phyloP scores from a whole-genome alignment of 1,140 invertebrate species.

The Atta texana region DNA sequence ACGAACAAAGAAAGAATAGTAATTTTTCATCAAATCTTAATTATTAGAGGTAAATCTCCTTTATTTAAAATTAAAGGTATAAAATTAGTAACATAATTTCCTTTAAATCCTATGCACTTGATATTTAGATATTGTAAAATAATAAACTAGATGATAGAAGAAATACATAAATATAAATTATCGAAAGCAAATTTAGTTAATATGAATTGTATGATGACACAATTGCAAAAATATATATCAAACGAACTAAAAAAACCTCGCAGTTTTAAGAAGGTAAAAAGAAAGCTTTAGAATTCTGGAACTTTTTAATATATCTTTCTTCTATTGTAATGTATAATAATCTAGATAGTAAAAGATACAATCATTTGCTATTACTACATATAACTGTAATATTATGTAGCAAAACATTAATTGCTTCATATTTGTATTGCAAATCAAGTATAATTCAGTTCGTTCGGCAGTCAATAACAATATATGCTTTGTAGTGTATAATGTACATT shows the following conservation, averaged over 20 bases:
- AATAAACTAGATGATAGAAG: not conserved
- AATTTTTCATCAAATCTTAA: not conserved
- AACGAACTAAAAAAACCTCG: no score
- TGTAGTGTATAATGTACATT: not conserved
- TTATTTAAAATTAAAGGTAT: conserved; percentile 5
- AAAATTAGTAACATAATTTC: not conserved
- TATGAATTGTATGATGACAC: not conserved
- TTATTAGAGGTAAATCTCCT: not conserved
- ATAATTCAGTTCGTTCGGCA: no score
- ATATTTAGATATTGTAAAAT: not conserved
- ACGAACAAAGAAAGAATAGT: not conserved
- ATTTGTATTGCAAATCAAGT: no score
- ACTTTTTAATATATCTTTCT: no score
- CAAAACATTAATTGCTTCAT: no score
- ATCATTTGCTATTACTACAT: no score
- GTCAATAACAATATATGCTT: not conserved
- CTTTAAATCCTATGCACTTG: conserved; percentile 2
- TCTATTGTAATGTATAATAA: no score
- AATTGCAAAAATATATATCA: no score
- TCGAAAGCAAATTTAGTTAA: not conserved
- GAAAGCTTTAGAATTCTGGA: no score
- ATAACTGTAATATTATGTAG: no score
- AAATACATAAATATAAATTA: not conserved
- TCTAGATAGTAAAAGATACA: no score
- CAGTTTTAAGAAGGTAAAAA: no score